A percentile compares a stretch with the other conserved stretches of the same genome.
Evolutionary conservation across 2,113 vertebrate species (phyloP).

Genomic region (Ptilonorhynchus violaceus): DNA sequence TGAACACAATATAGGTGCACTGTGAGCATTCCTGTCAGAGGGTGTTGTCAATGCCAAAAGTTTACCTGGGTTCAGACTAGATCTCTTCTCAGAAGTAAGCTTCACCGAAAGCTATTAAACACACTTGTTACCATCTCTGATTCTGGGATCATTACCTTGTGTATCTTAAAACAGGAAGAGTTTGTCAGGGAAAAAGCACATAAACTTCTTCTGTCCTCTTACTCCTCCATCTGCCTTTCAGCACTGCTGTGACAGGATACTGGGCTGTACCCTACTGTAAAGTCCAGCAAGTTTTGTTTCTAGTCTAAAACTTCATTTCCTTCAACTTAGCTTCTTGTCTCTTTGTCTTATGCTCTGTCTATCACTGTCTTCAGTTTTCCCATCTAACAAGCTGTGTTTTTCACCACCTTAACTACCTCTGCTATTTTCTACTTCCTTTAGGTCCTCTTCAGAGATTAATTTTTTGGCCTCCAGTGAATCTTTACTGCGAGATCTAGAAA

Average conservation of each 20-base stretch:
- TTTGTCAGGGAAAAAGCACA: not conserved
- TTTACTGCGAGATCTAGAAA: not conserved
- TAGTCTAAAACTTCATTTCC: not conserved
- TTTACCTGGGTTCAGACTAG: not conserved
- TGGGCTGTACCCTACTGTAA: not conserved
- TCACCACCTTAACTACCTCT: not conserved
- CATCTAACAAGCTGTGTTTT: not conserved
- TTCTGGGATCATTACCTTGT: not conserved
- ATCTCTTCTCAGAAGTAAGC: fast-evolving
- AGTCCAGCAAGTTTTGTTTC: not conserved
- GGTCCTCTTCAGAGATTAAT: not conserved
- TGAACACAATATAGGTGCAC: not conserved
- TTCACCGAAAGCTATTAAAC: not conserved
- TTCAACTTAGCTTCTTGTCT: not conserved
- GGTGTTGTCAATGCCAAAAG: not conserved
- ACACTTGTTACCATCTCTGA: not conserved
- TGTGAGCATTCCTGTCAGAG: not conserved
- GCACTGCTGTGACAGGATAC: not conserved
- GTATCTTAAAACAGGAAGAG: not conserved
- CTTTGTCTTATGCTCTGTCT: not conserved
- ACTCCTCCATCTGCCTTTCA: not conserved
- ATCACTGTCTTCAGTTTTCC: not conserved
- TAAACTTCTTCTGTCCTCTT: not conserved
- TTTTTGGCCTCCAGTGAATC: not conserved
- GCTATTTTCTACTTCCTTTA: not conserved